These are phyloP conservation scores for Callionymus lyra DNA, from an alignment of 2,113 vertebrate genomes.

Conservation along the genomic window DNA sequence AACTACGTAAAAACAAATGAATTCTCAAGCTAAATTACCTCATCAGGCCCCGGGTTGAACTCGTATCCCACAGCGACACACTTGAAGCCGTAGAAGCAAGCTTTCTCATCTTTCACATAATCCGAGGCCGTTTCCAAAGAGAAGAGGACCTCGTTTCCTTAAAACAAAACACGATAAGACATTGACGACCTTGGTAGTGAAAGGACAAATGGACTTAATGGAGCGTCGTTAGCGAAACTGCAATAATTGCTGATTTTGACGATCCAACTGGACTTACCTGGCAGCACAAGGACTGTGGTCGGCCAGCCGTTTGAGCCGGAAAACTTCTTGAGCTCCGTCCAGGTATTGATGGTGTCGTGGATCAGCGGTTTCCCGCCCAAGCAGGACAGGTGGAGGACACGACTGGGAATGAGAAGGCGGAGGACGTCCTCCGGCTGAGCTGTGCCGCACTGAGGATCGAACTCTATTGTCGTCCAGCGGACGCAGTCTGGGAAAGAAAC, in stretches of 20 bases:
- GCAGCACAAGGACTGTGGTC: slow-evolving; percentile 85
- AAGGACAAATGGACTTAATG: not conserved
- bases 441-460: slow-evolving; percentile 92
- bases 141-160: slow-evolving; percentile 94
- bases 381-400: slow-evolving; percentile 77
- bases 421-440: slow-evolving; percentile 94
- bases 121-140: slow-evolving; percentile 97
- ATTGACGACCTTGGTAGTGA: not conserved
- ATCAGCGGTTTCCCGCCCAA: slow-evolving; percentile 80
- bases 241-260: not conserved
- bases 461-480: slow-evolving; percentile 92
- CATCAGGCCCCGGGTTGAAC: slow-evolving; percentile 90
- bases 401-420: slow-evolving; percentile 87
- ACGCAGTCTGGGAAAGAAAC: slow-evolving; percentile 97
- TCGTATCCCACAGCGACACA: slow-evolving; percentile 95
- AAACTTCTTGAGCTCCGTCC: slow-evolving; percentile 95
- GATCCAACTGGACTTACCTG: slow-evolving; percentile 64
- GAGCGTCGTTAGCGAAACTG: too few relatives aligned
- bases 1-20: not conserved
- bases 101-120: slow-evolving; percentile 98
- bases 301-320: slow-evolving; percentile 92
- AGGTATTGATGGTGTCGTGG: slow-evolving; percentile 92
- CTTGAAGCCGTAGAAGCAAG: slow-evolving; percentile 95
- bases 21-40: slow-evolving; percentile 64
- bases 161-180: slow-evolving; percentile 1